Conservation (phyloP, 2,888 invertebrate genomes). For the Axea sp. region DNA sequence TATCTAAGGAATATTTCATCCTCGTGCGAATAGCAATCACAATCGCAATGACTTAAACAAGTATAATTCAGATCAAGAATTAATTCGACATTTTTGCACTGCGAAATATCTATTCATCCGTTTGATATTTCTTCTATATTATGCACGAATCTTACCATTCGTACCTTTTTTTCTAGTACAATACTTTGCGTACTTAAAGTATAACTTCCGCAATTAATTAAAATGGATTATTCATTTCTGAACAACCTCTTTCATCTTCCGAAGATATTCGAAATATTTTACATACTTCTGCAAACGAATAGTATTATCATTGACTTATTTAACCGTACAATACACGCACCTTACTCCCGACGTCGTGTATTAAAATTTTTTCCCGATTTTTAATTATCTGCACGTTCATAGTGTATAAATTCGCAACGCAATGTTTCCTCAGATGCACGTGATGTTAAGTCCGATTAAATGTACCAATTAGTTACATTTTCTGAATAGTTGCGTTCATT, state of each 20-base stretch:
- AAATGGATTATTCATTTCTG: not conserved
- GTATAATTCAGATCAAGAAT: too few species aligned
- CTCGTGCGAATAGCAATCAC: not conserved
- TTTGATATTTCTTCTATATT: too few species aligned
- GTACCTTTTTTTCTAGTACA: too few species aligned
- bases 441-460: conserved; percentile 49
- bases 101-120: too few species aligned
- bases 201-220: too few species aligned
- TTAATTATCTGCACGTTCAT: conserved; percentile 8
- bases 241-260: conserved; percentile 1
- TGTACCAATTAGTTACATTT: conserved; percentile 57
- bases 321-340: conserved; percentile 14
- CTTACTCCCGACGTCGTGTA: conserved; percentile 4
- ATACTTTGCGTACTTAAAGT: too few species aligned
- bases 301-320: conserved; percentile 22
- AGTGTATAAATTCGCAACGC: conserved; percentile 24
- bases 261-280: conserved; percentile 6
- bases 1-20: not conserved
- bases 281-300: conserved; percentile 17
- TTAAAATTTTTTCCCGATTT: conserved; percentile 21
- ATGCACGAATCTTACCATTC: too few species aligned
- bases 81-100: too few species aligned
- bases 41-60: not conserved
- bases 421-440: conserved; percentile 13
- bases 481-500: conserved; percentile 47